These are phyloP conservation scores for Lordiphosa collinella DNA, from an alignment of 1,140 invertebrate genomes.

Conservation along the genomic window DNA sequence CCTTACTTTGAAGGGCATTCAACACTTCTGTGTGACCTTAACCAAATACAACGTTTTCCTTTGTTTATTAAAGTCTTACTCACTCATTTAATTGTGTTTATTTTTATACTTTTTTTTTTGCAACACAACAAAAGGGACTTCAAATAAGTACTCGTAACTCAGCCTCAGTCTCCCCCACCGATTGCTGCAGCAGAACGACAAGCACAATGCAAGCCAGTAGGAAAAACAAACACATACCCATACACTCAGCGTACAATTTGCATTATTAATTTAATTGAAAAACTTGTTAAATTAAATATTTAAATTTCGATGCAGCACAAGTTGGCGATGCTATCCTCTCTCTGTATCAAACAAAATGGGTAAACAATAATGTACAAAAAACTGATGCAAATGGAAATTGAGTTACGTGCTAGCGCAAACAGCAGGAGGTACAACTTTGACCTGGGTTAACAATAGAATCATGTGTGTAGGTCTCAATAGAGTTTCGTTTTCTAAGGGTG, in stretches of 20 bases:
- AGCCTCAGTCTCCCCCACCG: slow-evolving; percentile 1
- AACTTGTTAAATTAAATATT: slow-evolving; percentile 74
- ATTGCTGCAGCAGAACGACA: neutral
- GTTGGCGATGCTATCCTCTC: slow-evolving; percentile 8
- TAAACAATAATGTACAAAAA: too few species aligned
- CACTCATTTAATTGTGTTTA: slow-evolving; percentile 47
- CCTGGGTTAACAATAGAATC: too few species aligned
- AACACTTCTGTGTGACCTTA: neutral
- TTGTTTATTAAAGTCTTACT: slow-evolving; percentile 37
- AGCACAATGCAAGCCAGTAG: slow-evolving; percentile 1
- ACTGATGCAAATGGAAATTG: too few species aligned
- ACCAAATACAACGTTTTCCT: neutral
- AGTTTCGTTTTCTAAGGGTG: too few species aligned
- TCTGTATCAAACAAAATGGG: neutral
- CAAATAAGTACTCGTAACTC: slow-evolving; percentile 1
- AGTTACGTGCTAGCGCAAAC: too few species aligned
- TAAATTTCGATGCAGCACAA: slow-evolving; percentile 47
- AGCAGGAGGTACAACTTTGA: too few species aligned
- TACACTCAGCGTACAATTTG: slow-evolving; percentile 40
- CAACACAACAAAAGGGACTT: slow-evolving; percentile 29
- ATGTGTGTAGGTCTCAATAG: too few species aligned
- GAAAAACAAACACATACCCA: slow-evolving; percentile 5
- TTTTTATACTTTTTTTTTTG: slow-evolving; percentile 7
- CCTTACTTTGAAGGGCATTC: slow-evolving; percentile 4
- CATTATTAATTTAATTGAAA: slow-evolving; percentile 68